phyloP scores from a whole-genome alignment of 2,888 invertebrate genomes.

The Trileptium ribeirensis region DNA sequence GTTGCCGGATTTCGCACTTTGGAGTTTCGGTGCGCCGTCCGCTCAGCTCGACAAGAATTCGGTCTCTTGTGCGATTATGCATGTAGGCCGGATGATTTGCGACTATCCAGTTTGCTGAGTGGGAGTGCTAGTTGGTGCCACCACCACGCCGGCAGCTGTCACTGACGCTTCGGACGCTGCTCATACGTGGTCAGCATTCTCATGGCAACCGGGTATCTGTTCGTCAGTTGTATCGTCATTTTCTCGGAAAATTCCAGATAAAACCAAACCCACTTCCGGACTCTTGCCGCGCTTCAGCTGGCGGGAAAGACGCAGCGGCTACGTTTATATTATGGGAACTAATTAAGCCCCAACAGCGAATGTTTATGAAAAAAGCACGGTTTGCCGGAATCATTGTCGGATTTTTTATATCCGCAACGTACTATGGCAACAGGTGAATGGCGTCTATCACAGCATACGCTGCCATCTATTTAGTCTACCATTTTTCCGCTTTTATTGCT shows the following conservation, averaged over 20 bases:
- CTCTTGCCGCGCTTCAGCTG: neutral
- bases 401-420: no score
- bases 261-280: no score
- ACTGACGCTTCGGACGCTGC: neutral
- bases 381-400: no score
- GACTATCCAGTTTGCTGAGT: neutral
- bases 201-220: neutral
- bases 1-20: no score
- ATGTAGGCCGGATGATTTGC: neutral
- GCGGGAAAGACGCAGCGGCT: neutral
- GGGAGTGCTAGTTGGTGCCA: neutral
- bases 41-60: neutral
- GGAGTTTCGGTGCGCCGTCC: neutral
- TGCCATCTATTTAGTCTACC: neutral
- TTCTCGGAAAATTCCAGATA: neutral
- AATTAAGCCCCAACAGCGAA: neutral
- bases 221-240: neutral
- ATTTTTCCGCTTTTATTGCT: neutral
- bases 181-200: neutral
- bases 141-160: neutral
- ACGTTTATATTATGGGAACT: neutral
- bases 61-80: neutral
- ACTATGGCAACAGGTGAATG: no score
- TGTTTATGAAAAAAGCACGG: neutral
- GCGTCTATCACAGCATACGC: no score